phyloP scores from a whole-genome alignment of 2,113 vertebrate genomes.

The Balaeniceps rex region DNA sequence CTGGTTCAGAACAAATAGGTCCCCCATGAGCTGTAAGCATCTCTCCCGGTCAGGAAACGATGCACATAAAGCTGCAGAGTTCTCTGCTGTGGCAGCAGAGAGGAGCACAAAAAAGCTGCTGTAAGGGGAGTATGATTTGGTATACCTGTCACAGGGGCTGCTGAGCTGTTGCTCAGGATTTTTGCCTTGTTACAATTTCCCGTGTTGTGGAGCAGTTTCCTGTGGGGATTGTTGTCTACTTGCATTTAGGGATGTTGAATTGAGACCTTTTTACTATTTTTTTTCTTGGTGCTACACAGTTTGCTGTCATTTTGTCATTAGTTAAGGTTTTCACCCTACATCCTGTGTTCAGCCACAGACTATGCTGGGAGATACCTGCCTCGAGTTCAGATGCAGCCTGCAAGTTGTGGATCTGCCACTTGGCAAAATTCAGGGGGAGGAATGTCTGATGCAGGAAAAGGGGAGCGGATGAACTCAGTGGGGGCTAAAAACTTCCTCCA shows the following conservation, averaged over 20 bases:
- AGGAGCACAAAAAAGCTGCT: not conserved
- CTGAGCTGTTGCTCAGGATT: not conserved
- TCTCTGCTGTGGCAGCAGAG: not conserved
- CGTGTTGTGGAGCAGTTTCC: not conserved
- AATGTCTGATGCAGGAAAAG: not conserved
- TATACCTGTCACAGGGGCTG: not conserved
- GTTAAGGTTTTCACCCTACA: not conserved
- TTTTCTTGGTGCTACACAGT: not conserved
- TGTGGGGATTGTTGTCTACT: not conserved
- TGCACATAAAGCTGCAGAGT: not conserved
- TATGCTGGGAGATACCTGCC: not conserved
- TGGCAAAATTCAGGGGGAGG: not conserved
- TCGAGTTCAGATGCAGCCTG: not conserved
- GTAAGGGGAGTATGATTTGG: not conserved
- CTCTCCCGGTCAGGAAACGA: accelerated
- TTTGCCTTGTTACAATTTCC: not conserved
- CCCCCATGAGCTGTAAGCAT: not conserved
- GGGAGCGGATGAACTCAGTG: not conserved
- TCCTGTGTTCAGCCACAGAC: not conserved
- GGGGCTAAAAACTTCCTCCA: not conserved
- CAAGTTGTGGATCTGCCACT: not conserved
- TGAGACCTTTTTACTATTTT: not conserved
- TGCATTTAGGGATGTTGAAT: not conserved
- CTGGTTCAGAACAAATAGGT: not conserved
- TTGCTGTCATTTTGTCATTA: not conserved